Percentiles rank a stretch among this genome's conserved stretches.
Evolutionary conservation across 2,797 vertebrate species (phyloP).

Genomic region (Smutsia temminckii): DNA sequence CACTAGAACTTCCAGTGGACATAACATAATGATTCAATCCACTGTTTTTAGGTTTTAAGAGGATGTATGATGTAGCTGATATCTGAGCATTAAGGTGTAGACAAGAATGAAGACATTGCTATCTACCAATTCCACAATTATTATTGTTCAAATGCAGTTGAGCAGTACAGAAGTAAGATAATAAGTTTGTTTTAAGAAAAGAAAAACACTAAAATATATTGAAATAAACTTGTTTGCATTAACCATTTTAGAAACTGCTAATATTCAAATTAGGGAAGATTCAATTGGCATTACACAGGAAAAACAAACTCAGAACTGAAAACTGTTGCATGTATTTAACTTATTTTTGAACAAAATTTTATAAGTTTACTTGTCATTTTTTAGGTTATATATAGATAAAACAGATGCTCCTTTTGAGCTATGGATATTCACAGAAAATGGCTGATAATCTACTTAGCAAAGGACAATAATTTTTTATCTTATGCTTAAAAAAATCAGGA

Average conservation of each 20-base stretch:
- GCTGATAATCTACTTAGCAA: constrained; percentile 16
- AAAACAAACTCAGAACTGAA: background rate
- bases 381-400: constrained; percentile 14
- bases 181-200: background rate
- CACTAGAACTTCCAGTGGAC: background rate
- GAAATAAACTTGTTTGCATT: constrained; percentile 6
- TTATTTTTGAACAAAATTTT: constrained; percentile 39
- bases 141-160: background rate
- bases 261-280: constrained; percentile 32
- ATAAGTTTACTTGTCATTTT: background rate
- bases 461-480: constrained; percentile 48
- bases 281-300: background rate
- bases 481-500: constrained; percentile 10
- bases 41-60: background rate
- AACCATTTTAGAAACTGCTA: background rate
- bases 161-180: background rate
- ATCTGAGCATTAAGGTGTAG: background rate
- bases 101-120: background rate
- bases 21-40: background rate
- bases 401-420: constrained; percentile 1
- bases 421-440: constrained; percentile 16
- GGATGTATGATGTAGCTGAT: background rate
- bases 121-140: background rate
- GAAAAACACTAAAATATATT: background rate
- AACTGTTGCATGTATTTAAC: background rate